phyloP scores from a whole-genome alignment of 2,888 invertebrate species.

The Leucophora obtusa region DNA sequence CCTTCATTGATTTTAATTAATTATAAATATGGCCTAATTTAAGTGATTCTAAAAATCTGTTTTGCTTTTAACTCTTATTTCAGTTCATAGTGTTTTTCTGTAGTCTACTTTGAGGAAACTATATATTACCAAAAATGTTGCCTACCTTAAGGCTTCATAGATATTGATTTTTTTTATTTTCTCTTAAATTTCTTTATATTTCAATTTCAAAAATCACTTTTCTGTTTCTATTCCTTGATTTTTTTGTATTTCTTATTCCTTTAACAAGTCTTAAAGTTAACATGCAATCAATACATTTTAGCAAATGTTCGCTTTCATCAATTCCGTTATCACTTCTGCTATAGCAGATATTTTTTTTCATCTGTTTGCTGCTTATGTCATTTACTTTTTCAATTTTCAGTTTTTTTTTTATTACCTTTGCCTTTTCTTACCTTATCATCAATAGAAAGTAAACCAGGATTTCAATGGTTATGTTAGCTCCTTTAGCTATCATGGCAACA shows the following conservation, averaged over 20 bases:
- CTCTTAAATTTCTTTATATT: not conserved
- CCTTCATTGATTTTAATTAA: no score
- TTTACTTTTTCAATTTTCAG: not conserved
- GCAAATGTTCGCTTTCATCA: slow-evolving; percentile 42
- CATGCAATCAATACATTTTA: slow-evolving; percentile 41
- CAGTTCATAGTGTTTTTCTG: not conserved
- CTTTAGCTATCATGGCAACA: not conserved
- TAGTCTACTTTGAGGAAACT: not conserved
- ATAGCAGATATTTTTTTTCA: not conserved
- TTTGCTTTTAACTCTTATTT: no score
- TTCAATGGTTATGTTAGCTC: not conserved
- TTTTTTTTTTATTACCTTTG: not conserved
- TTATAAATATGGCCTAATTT: no score
- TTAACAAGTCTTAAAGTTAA: slow-evolving; percentile 25
- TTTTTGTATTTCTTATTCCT: not conserved
- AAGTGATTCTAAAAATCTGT: no score
- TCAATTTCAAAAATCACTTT: no score
- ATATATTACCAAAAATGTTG: not conserved
- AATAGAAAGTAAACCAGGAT: not conserved
- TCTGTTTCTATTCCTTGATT: not conserved
- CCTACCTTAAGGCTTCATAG: not conserved
- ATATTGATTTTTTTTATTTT: not conserved
- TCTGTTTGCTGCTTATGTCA: not conserved
- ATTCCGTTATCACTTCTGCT: slow-evolving; percentile 25
- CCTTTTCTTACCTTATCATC: not conserved